These are phyloP conservation scores for Murina feae DNA, from an alignment of 2,113 vertebrate genomes.

Conservation along the genomic window DNA sequence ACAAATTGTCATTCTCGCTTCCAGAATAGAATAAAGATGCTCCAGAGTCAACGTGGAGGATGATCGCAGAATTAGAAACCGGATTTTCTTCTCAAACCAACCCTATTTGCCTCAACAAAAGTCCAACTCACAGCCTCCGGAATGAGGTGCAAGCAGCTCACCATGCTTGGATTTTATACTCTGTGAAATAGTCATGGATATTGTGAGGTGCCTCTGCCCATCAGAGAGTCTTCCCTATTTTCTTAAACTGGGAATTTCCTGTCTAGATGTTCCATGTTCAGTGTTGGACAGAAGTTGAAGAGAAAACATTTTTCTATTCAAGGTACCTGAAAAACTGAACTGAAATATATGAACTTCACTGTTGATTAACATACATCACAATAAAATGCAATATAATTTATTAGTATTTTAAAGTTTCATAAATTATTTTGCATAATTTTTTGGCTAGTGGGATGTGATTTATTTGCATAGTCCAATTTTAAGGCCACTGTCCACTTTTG, in stretches of 20 bases:
- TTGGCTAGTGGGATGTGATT: slow-evolving; percentile 1
- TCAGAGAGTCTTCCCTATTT: not conserved
- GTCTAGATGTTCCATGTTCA: not conserved
- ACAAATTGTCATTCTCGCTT: not conserved
- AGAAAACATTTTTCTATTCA: not conserved
- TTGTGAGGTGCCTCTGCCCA: not conserved
- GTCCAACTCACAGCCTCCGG: not conserved
- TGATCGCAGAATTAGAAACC: not conserved
- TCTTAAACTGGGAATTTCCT: not conserved
- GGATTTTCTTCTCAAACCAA: not conserved
- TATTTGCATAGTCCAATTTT: slow-evolving; percentile 28
- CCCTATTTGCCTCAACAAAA: not conserved
- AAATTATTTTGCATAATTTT: slow-evolving; percentile 23
- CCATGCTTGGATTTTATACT: not conserved
- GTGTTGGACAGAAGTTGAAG: not conserved
- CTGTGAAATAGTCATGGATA: no score
- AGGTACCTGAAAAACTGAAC: not conserved
- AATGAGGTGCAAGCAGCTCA: no score
- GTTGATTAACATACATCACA: not conserved
- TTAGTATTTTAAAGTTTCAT: slow-evolving; percentile 23
- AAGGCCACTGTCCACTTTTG: slow-evolving; percentile 40
- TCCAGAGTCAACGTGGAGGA: not conserved
- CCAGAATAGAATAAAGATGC: not conserved
- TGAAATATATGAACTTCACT: not conserved
- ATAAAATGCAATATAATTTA: not conserved